Base-by-base conservation (phyloP, 2,888 invertebrate genomes). In the Catocala fraxini region DNA sequence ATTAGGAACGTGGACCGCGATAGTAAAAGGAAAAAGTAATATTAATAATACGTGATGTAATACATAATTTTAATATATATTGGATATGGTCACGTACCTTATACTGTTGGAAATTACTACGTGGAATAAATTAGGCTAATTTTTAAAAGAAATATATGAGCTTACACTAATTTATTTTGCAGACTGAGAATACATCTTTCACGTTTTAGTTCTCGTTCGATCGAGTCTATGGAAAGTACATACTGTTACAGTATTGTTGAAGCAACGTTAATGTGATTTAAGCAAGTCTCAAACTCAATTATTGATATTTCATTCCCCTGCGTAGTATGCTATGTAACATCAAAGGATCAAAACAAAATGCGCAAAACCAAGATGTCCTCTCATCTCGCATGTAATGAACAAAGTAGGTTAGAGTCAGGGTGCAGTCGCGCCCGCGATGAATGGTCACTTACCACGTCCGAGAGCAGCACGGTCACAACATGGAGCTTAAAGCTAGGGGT, bases 351-450 rank as follows among this genome's bases (percentile, higher is more conserved):
- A 79, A 84, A 84, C 79, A 83, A 80, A 77, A 73, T 85, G 79
- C 79, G 85, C 78, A 81, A 81, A 86, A 84, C 77, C 83, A 85
- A 86, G 82, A 86, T 85, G 85, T 86, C 84, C 70, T 80, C 84
- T 76, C 60, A 65, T 63, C 56, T 51, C 51, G 58, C 63, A 63
- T 55, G 59, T 66, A 71, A 68, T 68, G 64, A 62, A 56, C 60
- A 47, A 52, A 33, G 42, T 55, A 35, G 33, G 13, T 13, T 57
- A 45, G 12, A 59, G 56, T 53, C 57, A 56, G 65, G 58, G 56
- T 55, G 43, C 53, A 54, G 64, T 56, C 57, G 55, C 65, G 57
- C 65, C 62, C 60, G 64, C 63, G 58, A 56, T 69, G 64, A 70
- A 69, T 70, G 69, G 71, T 74, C 74, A 83, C 82, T 83, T 73